Evolutionary conservation across 2,888 invertebrate genomes (phyloP).

Genomic region (Axea sp.): DNA sequence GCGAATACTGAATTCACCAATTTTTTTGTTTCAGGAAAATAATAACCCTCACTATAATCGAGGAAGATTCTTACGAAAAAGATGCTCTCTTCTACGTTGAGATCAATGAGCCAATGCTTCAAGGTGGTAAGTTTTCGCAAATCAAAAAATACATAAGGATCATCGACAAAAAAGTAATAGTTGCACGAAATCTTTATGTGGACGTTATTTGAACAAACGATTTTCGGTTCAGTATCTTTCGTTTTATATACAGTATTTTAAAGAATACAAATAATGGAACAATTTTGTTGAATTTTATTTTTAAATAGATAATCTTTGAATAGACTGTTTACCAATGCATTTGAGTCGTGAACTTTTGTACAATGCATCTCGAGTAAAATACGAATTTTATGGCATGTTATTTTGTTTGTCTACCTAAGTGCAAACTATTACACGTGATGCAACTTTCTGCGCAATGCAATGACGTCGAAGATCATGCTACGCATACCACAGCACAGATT

Average conservation of each 20-base stretch:
- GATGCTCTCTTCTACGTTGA: constrained; percentile 96
- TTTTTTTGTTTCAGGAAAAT: constrained; percentile 87
- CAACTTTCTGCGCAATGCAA: constrained; percentile 19
- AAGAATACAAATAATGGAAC: neutral
- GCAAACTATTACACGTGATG: constrained; percentile 49
- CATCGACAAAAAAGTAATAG: constrained; percentile 34
- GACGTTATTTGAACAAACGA: constrained; percentile 15
- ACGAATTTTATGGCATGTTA: constrained; percentile 42
- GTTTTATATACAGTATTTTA: constrained; percentile 12
- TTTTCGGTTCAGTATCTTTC: constrained; percentile 19
- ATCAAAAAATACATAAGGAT: constrained; percentile 4
- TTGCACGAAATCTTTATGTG: constrained; percentile 51
- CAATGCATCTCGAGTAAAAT: too few relatives aligned
- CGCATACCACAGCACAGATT: constrained; percentile 13
- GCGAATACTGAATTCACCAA: neutral
- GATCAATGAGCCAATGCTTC: constrained; percentile 91
- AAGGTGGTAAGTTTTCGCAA: constrained; percentile 86
- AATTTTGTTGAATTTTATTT: too few relatives aligned
- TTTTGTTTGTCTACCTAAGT: constrained; percentile 36
- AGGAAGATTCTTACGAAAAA: constrained; percentile 99
- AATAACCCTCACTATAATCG: constrained; percentile 92
- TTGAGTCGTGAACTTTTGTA: constrained; percentile 23
- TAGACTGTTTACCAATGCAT: constrained; percentile 3
- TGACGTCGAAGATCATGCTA: constrained; percentile 38
- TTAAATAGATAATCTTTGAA: too few relatives aligned